These are phyloP conservation scores for Colletes collaris DNA, from an alignment of 2,888 invertebrate genomes.

Conservation along the genomic window DNA sequence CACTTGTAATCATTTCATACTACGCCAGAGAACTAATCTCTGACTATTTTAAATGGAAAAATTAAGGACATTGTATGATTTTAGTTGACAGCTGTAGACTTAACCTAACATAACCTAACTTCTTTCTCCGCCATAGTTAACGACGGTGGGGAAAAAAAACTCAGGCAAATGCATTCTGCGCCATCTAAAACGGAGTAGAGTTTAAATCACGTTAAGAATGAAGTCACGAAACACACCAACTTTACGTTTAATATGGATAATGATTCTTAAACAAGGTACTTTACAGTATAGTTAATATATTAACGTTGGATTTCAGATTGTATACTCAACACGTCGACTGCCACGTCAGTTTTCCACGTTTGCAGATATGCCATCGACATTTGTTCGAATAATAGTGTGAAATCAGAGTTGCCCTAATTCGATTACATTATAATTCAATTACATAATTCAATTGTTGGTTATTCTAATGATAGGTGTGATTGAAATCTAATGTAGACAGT, in stretches of 20 bases:
- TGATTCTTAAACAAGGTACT: background rate
- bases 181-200: conserved; percentile 15
- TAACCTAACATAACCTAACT: conserved; percentile 52
- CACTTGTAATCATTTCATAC: conserved; percentile 47
- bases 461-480: too few relatives aligned
- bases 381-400: too few relatives aligned
- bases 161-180: conserved; percentile 11
- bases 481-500: too few relatives aligned
- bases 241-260: background rate
- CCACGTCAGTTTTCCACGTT: too few relatives aligned
- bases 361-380: too few relatives aligned
- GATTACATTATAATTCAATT: too few relatives aligned
- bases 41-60: conserved; percentile 3
- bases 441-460: too few relatives aligned
- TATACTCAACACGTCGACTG: too few relatives aligned
- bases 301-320: too few relatives aligned
- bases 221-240: background rate
- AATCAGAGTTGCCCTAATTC: too few relatives aligned
- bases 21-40: too few relatives aligned
- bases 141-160: conserved; percentile 15
- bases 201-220: conserved; percentile 10
- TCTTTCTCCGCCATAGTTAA: conserved; percentile 13
- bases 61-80: conserved; percentile 5
- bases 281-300: background rate
- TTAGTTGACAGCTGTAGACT: conserved; percentile 9